Base-by-base conservation (phyloP, 2,888 invertebrate species). In the Biston stratarius region DNA sequence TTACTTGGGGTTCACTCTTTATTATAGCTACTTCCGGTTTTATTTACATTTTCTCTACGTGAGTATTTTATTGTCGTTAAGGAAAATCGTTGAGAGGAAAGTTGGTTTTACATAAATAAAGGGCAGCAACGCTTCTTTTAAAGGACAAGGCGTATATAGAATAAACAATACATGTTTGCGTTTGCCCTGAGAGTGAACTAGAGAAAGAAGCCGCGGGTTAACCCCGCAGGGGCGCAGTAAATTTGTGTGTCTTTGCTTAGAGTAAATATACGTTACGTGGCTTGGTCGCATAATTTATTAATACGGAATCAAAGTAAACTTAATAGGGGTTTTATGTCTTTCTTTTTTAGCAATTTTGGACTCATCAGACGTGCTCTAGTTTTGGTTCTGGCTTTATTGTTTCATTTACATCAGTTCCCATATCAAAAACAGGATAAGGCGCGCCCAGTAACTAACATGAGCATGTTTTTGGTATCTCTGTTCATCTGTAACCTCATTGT, bases 231-330 rank as follows among this genome's bases (percentile, higher is more conserved):
- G 75, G 69, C 58, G 62, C 72, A 61, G 69, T 73, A 69, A 75
- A 74, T 74, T 73, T 72, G 69, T 74, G 67, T 74, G 65, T 68
- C 71, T 73, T 73, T 74, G 71, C 69, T 65, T 67, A 49, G 66
- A 61, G 72, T 74, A 76, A 74, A 77, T 70, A 75, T 67, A 61
- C 58, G 40, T 24, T 42, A 42, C 33, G 42, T 64, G 61, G 64
- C 51, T 63, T 53, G 60, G 48, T 62, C 42, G 55, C 53, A 64
- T 64, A 67, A 68, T 64, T 71, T 67, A 67, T 67, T 62, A 69
- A 64, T 64, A 44, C 38, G 38, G 45, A 57, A 57, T 53, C 42
- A 64, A 62, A 59, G 56, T 36, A 24, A 61, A 63, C 24, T 33
- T 56, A 34, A 61, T 45, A 8, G 38, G 7, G 5, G 12, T n/a